phyloP scores from a whole-genome alignment of 2,797 vertebrate genomes.

The Carcharodon carcharias region DNA sequence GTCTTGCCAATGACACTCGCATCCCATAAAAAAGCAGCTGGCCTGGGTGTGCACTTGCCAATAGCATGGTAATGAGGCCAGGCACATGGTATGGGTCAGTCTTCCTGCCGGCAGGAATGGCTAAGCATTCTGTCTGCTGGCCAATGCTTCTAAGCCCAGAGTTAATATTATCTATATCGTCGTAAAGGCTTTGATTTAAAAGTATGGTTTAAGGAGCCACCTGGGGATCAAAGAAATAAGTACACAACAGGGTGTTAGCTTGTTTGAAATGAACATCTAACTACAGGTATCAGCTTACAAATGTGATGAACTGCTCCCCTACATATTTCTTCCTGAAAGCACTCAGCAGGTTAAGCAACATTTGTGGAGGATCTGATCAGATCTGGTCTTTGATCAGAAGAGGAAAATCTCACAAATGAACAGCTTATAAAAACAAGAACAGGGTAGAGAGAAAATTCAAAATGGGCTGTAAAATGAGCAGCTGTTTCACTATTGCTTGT shows the following conservation, averaged over 20 bases:
- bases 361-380: neutral
- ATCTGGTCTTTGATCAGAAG: neutral
- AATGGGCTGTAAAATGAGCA: neutral
- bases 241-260: too few species aligned
- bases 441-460: neutral
- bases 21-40: neutral
- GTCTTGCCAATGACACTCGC: too few species aligned
- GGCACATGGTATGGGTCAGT: too few species aligned
- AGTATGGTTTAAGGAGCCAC: neutral
- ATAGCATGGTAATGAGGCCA: neutral
- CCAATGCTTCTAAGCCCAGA: neutral
- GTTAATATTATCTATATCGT: neutral
- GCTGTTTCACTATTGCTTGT: neutral
- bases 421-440: neutral
- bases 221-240: too few species aligned
- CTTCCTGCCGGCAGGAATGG: neutral
- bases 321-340: neutral
- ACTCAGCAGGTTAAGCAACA: neutral
- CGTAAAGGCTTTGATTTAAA: neutral
- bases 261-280: neutral
- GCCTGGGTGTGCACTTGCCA: neutral
- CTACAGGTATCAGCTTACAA: neutral
- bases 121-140: neutral
- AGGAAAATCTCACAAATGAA: neutral
- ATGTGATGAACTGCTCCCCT: neutral